Base-by-base conservation (phyloP, 2,888 invertebrate species). In the Luperina testacea region DNA sequence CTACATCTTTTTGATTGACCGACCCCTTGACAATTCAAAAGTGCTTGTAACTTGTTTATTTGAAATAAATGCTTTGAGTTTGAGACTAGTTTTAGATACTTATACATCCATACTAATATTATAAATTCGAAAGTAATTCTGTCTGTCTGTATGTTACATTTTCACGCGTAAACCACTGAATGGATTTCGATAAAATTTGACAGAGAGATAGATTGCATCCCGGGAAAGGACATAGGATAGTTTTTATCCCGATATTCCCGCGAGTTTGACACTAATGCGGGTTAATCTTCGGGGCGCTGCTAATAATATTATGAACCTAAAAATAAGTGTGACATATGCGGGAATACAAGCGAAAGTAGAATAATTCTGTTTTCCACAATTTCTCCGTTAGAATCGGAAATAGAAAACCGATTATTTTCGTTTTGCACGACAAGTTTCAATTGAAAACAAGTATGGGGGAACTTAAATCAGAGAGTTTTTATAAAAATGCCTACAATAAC, bases 401-500 rank as follows among this genome's bases (percentile, higher is more conserved):
- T 68, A 53, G 45, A 61, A 68, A 74, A 27, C 0, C 42, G 45
- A 68, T 68, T 48, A 80, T 64, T 75, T 27, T 7, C 48, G 20
- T 72, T 24, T 42, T 42, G 27, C 53, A 61, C 15, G 45, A 74
- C 13, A 82, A 80, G 74, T 71, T 86, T 67, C 75, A 84, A 82
- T 84, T 73, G 61, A 76, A 77, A 77, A 76, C 71, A 74, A 74
- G 65, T 73, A 80, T 80, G 38, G 38, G 24, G 17, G 32, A 78
- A 81, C 78, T 82, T 72, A 80, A 85, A 72, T 51, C 72, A 63
- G 67, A 70, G 65, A 78, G 81, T 82, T 83, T 81, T 78, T 68
- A 87, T 80, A 87, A 88, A 85, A 82, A 81, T 87, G 77, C 84
- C 79, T 82, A 84, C 81, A 81, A 88, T 82, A 87, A 86, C 76